Evolutionary conservation across 1,140 invertebrate species (phyloP).

Genomic region (Schlechtendalia chinensis): DNA sequence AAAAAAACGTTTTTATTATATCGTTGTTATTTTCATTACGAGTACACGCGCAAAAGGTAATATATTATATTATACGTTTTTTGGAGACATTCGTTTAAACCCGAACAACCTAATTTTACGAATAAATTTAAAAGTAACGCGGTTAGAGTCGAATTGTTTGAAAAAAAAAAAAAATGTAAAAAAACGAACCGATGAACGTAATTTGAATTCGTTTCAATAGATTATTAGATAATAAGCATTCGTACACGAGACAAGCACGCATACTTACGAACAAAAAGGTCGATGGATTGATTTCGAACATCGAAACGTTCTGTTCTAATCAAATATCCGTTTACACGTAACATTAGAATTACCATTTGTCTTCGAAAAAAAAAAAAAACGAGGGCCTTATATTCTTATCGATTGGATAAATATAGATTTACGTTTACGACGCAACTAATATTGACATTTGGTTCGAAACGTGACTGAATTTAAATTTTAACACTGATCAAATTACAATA

Average conservation of each 20-base stretch:
- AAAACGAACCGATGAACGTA: not conserved
- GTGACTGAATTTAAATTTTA: no score
- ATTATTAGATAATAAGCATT: not conserved
- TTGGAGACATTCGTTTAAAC: not conserved
- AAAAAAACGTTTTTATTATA: slow-evolving; percentile 5
- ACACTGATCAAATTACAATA: no score
- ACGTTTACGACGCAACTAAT: no score
- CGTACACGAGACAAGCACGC: not conserved
- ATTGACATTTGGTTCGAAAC: no score
- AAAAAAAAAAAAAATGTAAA: not conserved
- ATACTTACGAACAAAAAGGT: slow-evolving; percentile 24
- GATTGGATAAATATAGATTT: no score
- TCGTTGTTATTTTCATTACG: not conserved
- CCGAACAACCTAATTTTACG: not conserved
- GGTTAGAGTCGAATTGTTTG: not conserved
- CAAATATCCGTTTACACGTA: not conserved
- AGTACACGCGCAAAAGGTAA: slow-evolving; percentile 9
- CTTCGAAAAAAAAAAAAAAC: not conserved
- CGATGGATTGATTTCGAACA: slow-evolving; percentile 5
- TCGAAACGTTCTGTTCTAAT: not conserved
- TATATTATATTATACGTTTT: not conserved
- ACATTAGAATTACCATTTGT: not conserved
- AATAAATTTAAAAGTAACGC: not conserved
- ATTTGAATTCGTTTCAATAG: not conserved
- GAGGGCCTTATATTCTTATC: no score